Percentiles rank a stretch among this genome's conserved stretches.
These are phyloP conservation scores for Semibalanus balanoides DNA, from an alignment of 1,140 invertebrate genomes.

Conservation along the genomic window DNA sequence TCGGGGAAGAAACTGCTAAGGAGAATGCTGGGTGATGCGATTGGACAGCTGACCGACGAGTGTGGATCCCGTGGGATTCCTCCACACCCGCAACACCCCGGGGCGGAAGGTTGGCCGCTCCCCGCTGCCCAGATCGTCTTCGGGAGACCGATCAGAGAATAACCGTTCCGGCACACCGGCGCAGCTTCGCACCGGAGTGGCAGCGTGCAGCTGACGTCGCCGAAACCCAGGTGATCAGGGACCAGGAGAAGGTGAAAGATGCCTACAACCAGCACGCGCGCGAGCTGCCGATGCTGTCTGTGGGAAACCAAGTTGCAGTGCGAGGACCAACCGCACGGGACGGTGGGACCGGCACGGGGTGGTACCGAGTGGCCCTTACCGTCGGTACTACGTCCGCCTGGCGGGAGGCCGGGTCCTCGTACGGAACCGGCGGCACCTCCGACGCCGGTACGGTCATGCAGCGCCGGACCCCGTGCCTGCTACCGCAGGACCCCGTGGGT, in stretches of 20 bases:
- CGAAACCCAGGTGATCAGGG: background rate
- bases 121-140: conserved; percentile 11
- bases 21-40: background rate
- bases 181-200: conserved; percentile 12
- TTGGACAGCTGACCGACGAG: conserved; percentile 3
- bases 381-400: background rate
- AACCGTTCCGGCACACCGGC: conserved; percentile 8
- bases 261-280: background rate
- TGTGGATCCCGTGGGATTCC: conserved; percentile 7
- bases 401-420: background rate
- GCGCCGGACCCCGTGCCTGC: background rate
- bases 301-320: background rate
- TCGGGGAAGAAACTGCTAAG: conserved; percentile 13
- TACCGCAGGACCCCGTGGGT: background rate
- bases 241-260: background rate
- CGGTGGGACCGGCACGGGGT: background rate
- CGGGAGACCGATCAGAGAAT: conserved; percentile 9
- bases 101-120: conserved; percentile 8
- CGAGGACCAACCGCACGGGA: background rate
- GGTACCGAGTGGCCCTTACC: background rate
- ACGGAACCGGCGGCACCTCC: background rate
- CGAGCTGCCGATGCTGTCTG: background rate
- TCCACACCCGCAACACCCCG: conserved; percentile 10
- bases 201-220: conserved; percentile 6
- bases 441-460: background rate